Evolutionary conservation across 2,888 invertebrate species (phyloP), one percentile per base, ranked within the genome.

Genomic region (Cosmopolites sordidus): DNA sequence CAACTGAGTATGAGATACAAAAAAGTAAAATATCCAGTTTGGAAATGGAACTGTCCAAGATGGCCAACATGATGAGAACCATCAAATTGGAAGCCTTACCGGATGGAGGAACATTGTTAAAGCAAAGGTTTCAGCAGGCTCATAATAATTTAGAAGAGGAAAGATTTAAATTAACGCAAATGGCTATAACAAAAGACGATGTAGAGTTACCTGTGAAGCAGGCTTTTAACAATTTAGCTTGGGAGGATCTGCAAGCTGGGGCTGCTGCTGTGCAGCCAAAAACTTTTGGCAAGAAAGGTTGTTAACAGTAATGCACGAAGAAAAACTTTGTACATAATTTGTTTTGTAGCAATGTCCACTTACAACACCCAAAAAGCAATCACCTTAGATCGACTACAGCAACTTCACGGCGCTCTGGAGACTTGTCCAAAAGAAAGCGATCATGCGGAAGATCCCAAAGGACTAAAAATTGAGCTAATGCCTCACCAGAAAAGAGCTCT

Each of bases 401-500:
- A 81, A 63, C 73, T 92, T 18, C 89, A 91, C 70, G 79, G 79
- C 53, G 85, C 89, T 0, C 71, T 92, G 5, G 78, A 78, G 38
- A 79, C 80, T 0, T 81, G 87, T 27, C 91, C 92, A 0, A 66
- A 73, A 0, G 85, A 85, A 60, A 68, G 79, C 51, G 74, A 78
- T 8, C 68, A 75, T 17, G 83, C 81, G 0, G 70, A 77, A 6
- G 79, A 83, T 60, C 89, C 90, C 0, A 66, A 68, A 18, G 83
- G 82, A 0, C 29, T 94, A 0, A 79, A 76, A 65, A 78, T 89
- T 0, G 58, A 73, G 6, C 75, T 96, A 2, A 87, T 93, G 87
- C 75, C 79, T 8, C 93, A 96, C 74, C 96, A 96, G 72, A 78
- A 82, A 59, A 84, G 88, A 65, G 96, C 92, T 0, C 74, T 97